Evolutionary conservation across 2,113 vertebrate species (phyloP), one percentile per base, ranked within the genome.

Genomic region (Herpetotheres cachinnans): DNA sequence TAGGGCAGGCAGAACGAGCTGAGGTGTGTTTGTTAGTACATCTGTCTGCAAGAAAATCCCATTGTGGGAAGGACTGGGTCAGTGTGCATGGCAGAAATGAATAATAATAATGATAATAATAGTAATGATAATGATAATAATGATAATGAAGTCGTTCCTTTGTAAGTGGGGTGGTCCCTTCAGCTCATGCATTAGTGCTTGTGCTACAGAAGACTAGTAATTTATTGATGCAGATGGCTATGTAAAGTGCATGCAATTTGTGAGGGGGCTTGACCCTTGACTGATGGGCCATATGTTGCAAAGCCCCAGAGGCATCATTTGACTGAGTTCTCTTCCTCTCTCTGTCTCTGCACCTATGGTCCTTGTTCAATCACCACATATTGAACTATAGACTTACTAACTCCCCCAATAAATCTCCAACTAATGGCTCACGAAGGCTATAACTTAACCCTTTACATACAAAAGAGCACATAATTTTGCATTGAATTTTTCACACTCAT

Each of bases 181-280:
- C 94, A 97, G 92, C 92, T 95, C 93, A 84, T 95, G 94, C 98
- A 97, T 98, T 98, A 98, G 96, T 96, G 93, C 94, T 96, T 85
- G 89, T 13, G 36, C 96, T 97, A 86, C 73, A 95, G 94, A 91
- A 95, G 86, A 97, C 95, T 97, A 96, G 97, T 98, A 98, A 98
- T 98, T 98, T 99, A 98, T 98, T 98, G 98, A 98, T 98, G 98
- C 95, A 98, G 98, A 98, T 98, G 98, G 98, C 97, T 98, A 98
- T 98, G 98, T 97, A 97, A 97, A 99, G 98, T 99, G 98, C 98
- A 98, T 99, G 98, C 98, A 98, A 98, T 98, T 98, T 98, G 98
- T 98, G 98, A 98, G 98, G 97, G 98, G 98, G 98, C 98, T 98
- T 99, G 99, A 99, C 99, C 99, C 98, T 97, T 99, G 99, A 99